Evolutionary conservation across 2,888 invertebrate species (phyloP).

Genomic region (Scaptomyza reducta): DNA sequence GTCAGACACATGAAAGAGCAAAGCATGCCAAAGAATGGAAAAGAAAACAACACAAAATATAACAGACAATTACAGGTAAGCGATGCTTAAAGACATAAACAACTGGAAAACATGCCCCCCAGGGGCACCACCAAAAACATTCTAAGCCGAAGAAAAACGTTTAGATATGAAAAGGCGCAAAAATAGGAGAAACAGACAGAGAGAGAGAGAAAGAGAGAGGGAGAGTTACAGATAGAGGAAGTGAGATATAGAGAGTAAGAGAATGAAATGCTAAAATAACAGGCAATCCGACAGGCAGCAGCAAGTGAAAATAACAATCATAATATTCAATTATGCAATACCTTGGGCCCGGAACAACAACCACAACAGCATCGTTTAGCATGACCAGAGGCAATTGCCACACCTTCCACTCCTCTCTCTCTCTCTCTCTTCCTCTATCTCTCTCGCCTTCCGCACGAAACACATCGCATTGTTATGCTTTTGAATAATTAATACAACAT

Average conservation of each 20-base stretch:
- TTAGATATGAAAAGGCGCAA: constrained; percentile 27
- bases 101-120: constrained; percentile 63
- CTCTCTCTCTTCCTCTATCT: not conserved
- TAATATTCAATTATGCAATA: constrained; percentile 75
- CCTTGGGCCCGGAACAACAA: constrained; percentile 10
- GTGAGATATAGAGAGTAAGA: not conserved
- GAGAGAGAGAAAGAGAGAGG: not conserved
- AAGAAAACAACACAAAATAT: constrained; percentile 18
- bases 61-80: constrained; percentile 69
- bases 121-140: constrained; percentile 26
- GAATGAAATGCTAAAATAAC: constrained; percentile 34
- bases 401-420: not conserved
- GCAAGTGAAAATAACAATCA: constrained; percentile 78
- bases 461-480: constrained; percentile 38
- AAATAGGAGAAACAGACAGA: not conserved
- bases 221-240: not conserved
- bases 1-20: constrained; percentile 41
- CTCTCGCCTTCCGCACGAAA: too few relatives aligned
- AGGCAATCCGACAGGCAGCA: constrained; percentile 46
- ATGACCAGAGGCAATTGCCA: constrained; percentile 24
- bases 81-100: constrained; percentile 57
- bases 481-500: constrained; percentile 74
- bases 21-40: constrained; percentile 28
- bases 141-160: constrained; percentile 14
- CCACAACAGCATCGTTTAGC: constrained; percentile 1